Evolutionary conservation across 2,113 vertebrate species (phyloP), one percentile per base, ranked within the genome.

Genomic region (Ascaphus truei): DNA sequence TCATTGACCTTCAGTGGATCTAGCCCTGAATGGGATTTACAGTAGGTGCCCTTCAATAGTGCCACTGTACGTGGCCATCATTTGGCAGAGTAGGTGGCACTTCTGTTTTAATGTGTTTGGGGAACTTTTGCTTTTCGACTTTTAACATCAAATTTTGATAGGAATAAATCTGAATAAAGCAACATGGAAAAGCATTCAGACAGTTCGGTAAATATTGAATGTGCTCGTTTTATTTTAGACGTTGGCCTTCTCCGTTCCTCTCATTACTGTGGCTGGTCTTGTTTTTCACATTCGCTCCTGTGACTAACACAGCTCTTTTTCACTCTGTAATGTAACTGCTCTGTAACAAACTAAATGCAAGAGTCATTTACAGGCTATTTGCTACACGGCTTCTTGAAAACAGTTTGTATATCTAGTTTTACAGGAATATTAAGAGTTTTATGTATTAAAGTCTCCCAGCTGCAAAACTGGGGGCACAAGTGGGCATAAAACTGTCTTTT

Each of bases 141-240:
- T 65, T 22, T 25, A 41, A 8, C 39, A 41, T 34, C 47, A 52
- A 8, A 22, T 39, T 36, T 51, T 37, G 47, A 64, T 53, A 50
- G 50, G 48, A 53, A 65, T 65, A 65, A 65, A 65, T 52, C 62
- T 52, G 47, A 53, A 39, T 27, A 51, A 53, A 30, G 31, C 50
- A 27, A 23, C 62, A 30, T 34, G 36, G 20, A 45, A 55, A 57
- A 47, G 64, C 51, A 15, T 47, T 57, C 51, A 67, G 64, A 67
- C 64, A 33, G 36, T 33, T 56, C 64, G 39, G 64, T 67, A 45
- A 67, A 67, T 67, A 67, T 67, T 67, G 64, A 67, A 67, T 47
- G 51, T 41, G 48, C 62, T 27, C 20, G 45, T 15, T 37, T 31
- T 51, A 27, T 52, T 59, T 29, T 9, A 29, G 39, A 41, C 30